phyloP scores from a whole-genome alignment of 1,140 invertebrate genomes.

The Cheumatopsyche charites region DNA sequence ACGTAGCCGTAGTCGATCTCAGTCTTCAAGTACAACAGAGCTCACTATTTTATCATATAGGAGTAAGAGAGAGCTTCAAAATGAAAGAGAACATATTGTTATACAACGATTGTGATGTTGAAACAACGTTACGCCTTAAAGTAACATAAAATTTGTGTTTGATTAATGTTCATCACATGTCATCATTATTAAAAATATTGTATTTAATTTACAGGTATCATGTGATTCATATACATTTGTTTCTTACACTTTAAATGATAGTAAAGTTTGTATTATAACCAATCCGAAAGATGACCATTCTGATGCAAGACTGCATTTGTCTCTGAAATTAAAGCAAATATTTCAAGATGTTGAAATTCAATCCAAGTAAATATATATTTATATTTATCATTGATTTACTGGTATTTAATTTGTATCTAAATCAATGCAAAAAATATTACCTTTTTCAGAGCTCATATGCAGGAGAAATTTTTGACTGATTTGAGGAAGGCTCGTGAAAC shows the following conservation, averaged over 20 bases:
- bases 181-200: background rate
- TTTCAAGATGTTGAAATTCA: slow-evolving; percentile 94
- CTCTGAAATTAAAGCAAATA: slow-evolving; percentile 71
- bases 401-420: slow-evolving; percentile 7
- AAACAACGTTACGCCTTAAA: slow-evolving; percentile 84
- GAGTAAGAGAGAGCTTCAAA: slow-evolving; percentile 95
- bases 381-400: background rate
- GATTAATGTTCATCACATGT: slow-evolving; percentile 7
- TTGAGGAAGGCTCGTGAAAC: slow-evolving; percentile 90
- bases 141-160: slow-evolving; percentile 58
- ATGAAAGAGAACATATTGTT: slow-evolving; percentile 98
- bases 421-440: background rate
- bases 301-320: slow-evolving; percentile 72
- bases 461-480: slow-evolving; percentile 97
- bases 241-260: slow-evolving; percentile 80
- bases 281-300: slow-evolving; percentile 71
- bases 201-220: slow-evolving; percentile 73
- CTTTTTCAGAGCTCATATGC: slow-evolving; percentile 87
- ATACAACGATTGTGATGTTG: slow-evolving; percentile 88
- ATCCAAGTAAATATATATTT: slow-evolving; percentile 78
- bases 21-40: slow-evolving; percentile 89
- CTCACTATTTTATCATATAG: slow-evolving; percentile 94
- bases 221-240: slow-evolving; percentile 88
- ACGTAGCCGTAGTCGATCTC: slow-evolving; percentile 96
- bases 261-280: slow-evolving; percentile 75